A percentile compares a stretch with the other conserved stretches of the same genome.
Evolutionary conservation across 2,113 vertebrate genomes (phyloP).

Genomic region (Oryzias curvinotus): DNA sequence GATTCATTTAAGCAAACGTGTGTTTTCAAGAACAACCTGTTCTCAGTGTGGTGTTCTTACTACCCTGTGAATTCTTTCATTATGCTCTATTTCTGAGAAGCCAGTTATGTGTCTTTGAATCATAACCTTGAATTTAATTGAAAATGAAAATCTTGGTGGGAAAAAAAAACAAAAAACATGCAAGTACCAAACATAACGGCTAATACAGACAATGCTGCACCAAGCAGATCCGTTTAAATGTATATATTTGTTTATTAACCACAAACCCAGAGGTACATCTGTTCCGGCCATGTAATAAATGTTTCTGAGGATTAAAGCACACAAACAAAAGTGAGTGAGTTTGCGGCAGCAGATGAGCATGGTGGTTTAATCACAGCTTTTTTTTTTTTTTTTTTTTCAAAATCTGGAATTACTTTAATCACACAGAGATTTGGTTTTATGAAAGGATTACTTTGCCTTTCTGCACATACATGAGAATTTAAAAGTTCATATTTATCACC

Average conservation of each 20-base stretch:
- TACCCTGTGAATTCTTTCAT: conserved; percentile 63
- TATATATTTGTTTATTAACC: conserved; percentile 3
- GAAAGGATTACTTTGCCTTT: conserved; percentile 46
- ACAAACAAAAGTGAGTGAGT: not conserved
- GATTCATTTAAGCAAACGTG: too few relatives aligned
- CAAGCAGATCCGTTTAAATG: not conserved
- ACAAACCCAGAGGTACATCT: conserved; percentile 2
- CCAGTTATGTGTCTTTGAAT: conserved; percentile 53
- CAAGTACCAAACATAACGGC: not conserved
- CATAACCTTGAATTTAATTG: conserved; percentile 56
- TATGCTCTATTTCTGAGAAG: conserved; percentile 58
- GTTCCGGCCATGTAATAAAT: not conserved
- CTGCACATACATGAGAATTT: conserved; percentile 36
- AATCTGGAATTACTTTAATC: conserved; percentile 63
- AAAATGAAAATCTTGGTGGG: conserved; percentile 52
- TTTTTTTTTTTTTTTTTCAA: conserved; percentile 21
- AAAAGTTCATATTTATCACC: conserved; percentile 16
- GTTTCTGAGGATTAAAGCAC: not conserved
- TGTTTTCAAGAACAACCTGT: conserved; percentile 36
- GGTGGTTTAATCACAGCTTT: conserved; percentile 38
- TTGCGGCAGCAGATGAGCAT: conserved; percentile 11
- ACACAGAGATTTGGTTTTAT: conserved; percentile 38
- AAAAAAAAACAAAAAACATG: conserved; percentile 27
- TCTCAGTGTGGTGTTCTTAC: conserved; percentile 43
- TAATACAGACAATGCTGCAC: conserved; percentile 2